Evolutionary conservation across 1,140 invertebrate species (phyloP).

Genomic region (Drosophila cardini): DNA sequence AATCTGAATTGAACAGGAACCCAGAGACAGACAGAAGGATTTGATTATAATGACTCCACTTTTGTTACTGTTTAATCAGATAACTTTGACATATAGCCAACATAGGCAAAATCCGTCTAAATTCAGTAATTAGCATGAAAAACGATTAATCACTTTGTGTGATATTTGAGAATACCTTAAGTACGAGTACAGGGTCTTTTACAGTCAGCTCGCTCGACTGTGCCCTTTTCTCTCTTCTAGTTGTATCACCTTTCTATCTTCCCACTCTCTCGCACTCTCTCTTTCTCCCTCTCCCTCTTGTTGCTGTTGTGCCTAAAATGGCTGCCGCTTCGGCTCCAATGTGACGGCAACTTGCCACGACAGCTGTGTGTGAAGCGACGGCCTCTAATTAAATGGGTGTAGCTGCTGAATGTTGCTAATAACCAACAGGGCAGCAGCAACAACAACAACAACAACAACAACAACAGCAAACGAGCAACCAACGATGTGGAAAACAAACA

Average conservation of each 20-base stretch:
- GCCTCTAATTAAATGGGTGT: slow-evolving; percentile 76
- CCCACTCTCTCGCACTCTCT: not conserved
- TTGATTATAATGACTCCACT: no score
- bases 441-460: slow-evolving; percentile 35
- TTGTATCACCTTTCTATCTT: slow-evolving; percentile 15
- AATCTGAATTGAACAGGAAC: no score
- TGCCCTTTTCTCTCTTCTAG: not conserved
- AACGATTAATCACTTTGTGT: no score
- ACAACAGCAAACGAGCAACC: slow-evolving; percentile 23
- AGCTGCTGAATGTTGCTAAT: slow-evolving; percentile 67
- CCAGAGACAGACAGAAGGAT: no score
- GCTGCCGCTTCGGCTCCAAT: slow-evolving; percentile 23
- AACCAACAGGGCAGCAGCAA: slow-evolving; percentile 51
- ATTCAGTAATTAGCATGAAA: no score
- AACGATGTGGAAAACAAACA: slow-evolving; percentile 47
- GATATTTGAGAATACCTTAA: no score
- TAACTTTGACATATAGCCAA: no score
- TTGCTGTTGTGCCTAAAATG: slow-evolving; percentile 25
- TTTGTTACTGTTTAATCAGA: no score
- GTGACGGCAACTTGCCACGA: slow-evolving; percentile 22
- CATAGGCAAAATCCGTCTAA: no score
- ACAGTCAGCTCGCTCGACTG: no score
- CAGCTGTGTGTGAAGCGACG: slow-evolving; percentile 50
- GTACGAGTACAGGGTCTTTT: no score
- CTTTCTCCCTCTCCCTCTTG: not conserved